Evolutionary conservation across 2,797 vertebrate genomes (phyloP).

Genomic region (Myiotriccus ornatus): DNA sequence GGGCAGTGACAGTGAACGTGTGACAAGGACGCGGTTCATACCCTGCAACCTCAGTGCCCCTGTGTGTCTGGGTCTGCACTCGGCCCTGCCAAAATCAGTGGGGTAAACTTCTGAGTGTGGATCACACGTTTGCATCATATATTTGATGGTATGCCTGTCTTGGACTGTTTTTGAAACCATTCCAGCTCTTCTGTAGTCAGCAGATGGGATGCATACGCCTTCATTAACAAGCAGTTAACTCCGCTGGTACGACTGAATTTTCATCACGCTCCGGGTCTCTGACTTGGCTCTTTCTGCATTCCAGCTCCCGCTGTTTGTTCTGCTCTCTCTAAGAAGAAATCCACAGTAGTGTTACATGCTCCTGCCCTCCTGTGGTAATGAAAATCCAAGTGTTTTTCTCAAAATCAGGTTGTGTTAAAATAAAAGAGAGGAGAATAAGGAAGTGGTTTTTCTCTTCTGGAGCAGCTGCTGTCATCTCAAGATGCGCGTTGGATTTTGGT

Average conservation of each 20-base stretch:
- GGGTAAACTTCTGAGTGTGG: not conserved
- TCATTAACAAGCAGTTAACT: conserved; percentile 60
- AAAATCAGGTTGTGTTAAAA: conserved; percentile 8
- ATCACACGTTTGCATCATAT: not conserved
- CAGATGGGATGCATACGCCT: conserved; percentile 65
- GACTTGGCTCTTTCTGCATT: conserved; percentile 37
- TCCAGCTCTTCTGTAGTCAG: conserved; percentile 54
- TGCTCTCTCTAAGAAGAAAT: not conserved
- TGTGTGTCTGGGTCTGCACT: not conserved
- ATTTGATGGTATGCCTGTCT: conserved; percentile 22
- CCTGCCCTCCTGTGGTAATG: conserved; percentile 49
- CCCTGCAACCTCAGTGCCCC: not conserved
- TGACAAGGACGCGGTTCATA: not conserved
- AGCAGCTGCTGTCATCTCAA: not conserved
- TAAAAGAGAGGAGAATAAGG: not conserved
- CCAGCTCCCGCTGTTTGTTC: conserved; percentile 43
- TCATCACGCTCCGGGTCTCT: conserved; percentile 10
- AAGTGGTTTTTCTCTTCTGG: not conserved
- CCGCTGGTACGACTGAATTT: not conserved
- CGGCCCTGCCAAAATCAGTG: fast-evolving
- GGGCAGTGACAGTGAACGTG: not conserved
- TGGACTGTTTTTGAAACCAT: conserved; percentile 30
- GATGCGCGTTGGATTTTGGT: not conserved
- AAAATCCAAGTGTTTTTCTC: conserved; percentile 11
- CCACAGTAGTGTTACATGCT: conserved; percentile 5